A percentile compares a stretch with the other conserved stretches of the same genome.
These are phyloP conservation scores for Bombus sibiricus DNA, from an alignment of 1,140 invertebrate genomes.

Conservation along the genomic window DNA sequence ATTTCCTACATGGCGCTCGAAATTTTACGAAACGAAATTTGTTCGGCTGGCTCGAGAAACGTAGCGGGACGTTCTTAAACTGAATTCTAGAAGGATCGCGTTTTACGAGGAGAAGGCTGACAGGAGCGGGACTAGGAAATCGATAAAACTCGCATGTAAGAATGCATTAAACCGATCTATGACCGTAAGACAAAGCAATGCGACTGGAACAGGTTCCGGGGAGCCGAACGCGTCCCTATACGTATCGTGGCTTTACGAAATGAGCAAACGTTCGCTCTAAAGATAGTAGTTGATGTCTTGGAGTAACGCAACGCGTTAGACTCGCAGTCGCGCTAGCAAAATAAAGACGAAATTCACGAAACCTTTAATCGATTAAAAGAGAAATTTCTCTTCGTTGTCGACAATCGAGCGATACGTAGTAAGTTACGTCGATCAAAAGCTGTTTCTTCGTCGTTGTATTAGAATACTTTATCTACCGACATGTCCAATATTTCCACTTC, in stretches of 20 bases:
- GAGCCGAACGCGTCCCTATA: slow-evolving; percentile 45
- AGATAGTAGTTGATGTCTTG: slow-evolving; percentile 66
- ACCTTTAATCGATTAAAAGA: slow-evolving; percentile 1
- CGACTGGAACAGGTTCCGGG: slow-evolving; percentile 60
- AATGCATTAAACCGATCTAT: slow-evolving; percentile 66
- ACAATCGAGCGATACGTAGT: too few relatives aligned
- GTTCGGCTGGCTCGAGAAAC: background rate
- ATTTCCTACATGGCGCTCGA: too few relatives aligned
- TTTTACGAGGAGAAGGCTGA: slow-evolving; percentile 35
- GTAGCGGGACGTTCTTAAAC: slow-evolving; percentile 5
- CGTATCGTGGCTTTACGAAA: slow-evolving; percentile 45
- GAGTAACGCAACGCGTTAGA: slow-evolving; percentile 56
- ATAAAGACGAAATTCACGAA: background rate
- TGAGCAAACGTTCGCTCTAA: slow-evolving; percentile 60
- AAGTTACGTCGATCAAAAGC: too few relatives aligned
- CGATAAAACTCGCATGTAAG: slow-evolving; percentile 65
- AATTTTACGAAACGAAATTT: too few relatives aligned
- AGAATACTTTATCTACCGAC: too few relatives aligned
- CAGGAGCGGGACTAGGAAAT: slow-evolving; percentile 38
- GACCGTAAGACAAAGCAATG: slow-evolving; percentile 66
- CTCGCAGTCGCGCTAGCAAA: slow-evolving; percentile 35
- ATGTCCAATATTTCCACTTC: too few relatives aligned
- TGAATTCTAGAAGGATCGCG: slow-evolving; percentile 34
- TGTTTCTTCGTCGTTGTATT: too few relatives aligned
- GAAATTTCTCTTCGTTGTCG: too few relatives aligned